phyloP scores from a whole-genome alignment of 2,113 vertebrate genomes.

The Colaptes auratus region DNA sequence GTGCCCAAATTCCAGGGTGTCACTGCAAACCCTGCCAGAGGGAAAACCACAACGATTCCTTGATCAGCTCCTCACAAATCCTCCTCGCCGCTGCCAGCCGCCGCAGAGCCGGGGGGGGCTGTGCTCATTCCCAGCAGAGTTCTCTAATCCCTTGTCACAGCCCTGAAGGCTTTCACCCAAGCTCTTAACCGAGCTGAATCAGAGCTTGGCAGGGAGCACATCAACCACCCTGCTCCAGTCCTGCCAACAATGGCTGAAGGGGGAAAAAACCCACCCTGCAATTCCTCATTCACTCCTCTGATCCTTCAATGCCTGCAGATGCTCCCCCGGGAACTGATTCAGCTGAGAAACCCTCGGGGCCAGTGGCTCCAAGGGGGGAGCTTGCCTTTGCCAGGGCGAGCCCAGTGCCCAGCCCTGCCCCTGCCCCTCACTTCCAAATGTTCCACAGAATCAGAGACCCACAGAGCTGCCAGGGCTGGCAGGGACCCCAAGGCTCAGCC shows the following conservation, averaged over 20 bases:
- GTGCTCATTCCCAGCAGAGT: conserved; percentile 14
- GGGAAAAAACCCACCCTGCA: background rate
- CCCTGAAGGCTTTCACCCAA: conserved; percentile 22
- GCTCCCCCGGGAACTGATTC: conserved; percentile 42
- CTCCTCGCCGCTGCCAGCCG: background rate
- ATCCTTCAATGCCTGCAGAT: conserved; percentile 52
- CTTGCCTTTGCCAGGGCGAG: background rate
- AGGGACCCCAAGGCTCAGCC: too few species aligned
- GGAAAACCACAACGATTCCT: background rate
- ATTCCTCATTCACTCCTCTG: conserved; percentile 37
- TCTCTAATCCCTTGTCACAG: conserved; percentile 44
- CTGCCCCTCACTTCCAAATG: background rate
- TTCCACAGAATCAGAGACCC: background rate
- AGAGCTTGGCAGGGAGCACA: conserved; percentile 26
- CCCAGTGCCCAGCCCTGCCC: background rate
- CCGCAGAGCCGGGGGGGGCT: background rate
- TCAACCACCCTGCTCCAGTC: background rate
- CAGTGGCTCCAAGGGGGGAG: background rate
- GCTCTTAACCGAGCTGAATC: conserved; percentile 38
- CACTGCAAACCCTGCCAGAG: background rate
- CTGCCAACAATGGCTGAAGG: conserved; percentile 5
- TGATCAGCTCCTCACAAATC: conserved; percentile 6
- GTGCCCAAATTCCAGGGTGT: background rate
- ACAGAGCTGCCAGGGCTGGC: too few species aligned
- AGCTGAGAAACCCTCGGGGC: conserved; percentile 9